Evolutionary conservation across 2,113 vertebrate genomes (phyloP).

Genomic region (Ochotona princeps): DNA sequence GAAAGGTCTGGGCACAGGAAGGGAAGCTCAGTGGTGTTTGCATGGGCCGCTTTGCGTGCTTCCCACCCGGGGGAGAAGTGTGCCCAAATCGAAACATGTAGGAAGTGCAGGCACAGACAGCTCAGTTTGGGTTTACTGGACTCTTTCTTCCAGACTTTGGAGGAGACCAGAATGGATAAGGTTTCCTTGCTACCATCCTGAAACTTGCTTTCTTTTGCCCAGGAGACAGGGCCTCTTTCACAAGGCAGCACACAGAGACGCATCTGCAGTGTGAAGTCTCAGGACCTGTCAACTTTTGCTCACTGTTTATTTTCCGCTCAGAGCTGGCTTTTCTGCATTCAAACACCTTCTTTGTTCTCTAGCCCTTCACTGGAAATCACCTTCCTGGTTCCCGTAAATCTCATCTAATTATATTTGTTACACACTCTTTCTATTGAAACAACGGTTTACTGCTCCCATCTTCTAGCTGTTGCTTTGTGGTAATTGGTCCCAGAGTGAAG

Average conservation of each 20-base stretch:
- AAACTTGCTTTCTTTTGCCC: neutral
- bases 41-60: neutral
- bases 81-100: neutral
- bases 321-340: neutral
- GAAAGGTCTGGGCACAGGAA: neutral
- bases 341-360: constrained; percentile 36
- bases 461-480: neutral
- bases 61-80: neutral
- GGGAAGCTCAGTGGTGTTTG: neutral
- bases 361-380: neutral
- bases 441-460: constrained; percentile 24
- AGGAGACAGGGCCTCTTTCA: neutral
- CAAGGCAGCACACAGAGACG: neutral
- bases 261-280: neutral
- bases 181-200: accelerated
- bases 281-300: neutral
- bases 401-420: constrained; percentile 55
- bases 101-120: neutral
- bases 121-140: neutral
- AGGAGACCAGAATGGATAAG: neutral
- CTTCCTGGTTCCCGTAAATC: constrained; percentile 44
- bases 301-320: neutral
- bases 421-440: neutral
- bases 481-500: constrained; percentile 72
- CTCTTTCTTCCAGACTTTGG: neutral